Evolutionary conservation across 2,888 invertebrate species (phyloP).

Genomic region (Acrocyrtus sp.): DNA sequence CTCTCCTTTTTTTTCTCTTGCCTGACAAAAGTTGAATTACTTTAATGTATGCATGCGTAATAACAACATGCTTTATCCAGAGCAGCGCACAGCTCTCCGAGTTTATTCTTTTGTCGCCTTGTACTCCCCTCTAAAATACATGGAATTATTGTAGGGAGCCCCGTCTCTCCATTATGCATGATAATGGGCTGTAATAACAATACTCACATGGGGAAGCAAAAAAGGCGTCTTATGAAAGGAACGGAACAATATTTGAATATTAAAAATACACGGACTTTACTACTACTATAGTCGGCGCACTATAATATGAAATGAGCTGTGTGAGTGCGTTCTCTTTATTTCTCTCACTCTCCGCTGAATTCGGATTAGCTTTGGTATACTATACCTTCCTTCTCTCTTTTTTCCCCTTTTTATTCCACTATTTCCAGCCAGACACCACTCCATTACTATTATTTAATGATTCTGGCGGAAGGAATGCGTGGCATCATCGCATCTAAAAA

Average conservation of each 20-base stretch:
- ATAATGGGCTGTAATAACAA: conserved; percentile 50
- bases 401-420: conserved; percentile 16
- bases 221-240: conserved; percentile 26
- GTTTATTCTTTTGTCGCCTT: conserved; percentile 33
- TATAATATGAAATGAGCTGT: not conserved
- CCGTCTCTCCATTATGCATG: conserved; percentile 40
- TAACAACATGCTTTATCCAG: conserved; percentile 25
- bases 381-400: conserved; percentile 8
- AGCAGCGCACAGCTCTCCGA: conserved; percentile 38
- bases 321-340: conserved; percentile 12
- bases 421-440: too few species aligned
- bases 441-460: too few species aligned
- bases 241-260: conserved; percentile 25
- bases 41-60: not conserved
- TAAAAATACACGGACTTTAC: too few species aligned
- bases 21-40: not conserved
- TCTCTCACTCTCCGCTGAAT: not conserved
- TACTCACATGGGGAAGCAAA: conserved; percentile 26
- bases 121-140: too few species aligned
- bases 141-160: conserved; percentile 45
- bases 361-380: not conserved
- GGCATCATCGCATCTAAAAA: too few species aligned
- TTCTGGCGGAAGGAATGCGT: too few species aligned
- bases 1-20: too few species aligned
- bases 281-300: too few species aligned